phyloP scores from a whole-genome alignment of 2,888 invertebrate genomes.

The Monochamus alternatus region DNA sequence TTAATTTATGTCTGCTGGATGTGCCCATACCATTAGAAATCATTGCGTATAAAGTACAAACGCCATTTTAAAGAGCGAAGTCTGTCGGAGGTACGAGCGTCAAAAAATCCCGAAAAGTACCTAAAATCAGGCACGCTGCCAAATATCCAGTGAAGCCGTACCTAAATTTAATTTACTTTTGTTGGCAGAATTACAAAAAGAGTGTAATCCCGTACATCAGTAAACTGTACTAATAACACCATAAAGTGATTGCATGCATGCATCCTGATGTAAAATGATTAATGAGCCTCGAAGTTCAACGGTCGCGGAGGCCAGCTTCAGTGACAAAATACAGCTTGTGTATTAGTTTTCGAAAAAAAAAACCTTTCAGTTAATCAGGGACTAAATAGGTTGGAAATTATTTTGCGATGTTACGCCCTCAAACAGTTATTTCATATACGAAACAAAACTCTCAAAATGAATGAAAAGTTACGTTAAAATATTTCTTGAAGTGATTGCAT shows the following conservation, averaged over 20 bases:
- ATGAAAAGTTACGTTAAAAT: too few relatives aligned
- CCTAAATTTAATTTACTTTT: conserved; percentile 40
- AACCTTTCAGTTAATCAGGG: too few relatives aligned
- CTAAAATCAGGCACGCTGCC: conserved; percentile 28
- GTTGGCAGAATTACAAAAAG: conserved; percentile 36
- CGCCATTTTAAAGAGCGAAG: conserved; percentile 21
- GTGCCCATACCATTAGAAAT: conserved; percentile 37
- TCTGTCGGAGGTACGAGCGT: conserved; percentile 26
- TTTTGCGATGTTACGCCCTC: too few relatives aligned
- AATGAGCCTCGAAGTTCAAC: conserved; percentile 26
- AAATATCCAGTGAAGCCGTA: conserved; percentile 30
- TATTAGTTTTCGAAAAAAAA: too few relatives aligned
- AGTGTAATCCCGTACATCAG: conserved; percentile 33
- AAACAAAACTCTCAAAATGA: not conserved
- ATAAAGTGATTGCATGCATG: conserved; percentile 39
- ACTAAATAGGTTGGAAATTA: too few relatives aligned
- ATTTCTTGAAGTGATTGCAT: too few relatives aligned
- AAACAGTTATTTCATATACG: too few relatives aligned
- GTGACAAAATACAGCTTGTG: too few relatives aligned
- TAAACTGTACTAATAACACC: conserved; percentile 33
- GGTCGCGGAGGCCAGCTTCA: not conserved
- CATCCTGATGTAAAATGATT: conserved; percentile 34
- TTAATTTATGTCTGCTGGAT: conserved; percentile 37
- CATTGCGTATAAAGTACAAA: conserved; percentile 32
- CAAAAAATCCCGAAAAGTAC: conserved; percentile 33